Conservation (phyloP, 2,888 invertebrate species). For the Tridacna gigas region DNA sequence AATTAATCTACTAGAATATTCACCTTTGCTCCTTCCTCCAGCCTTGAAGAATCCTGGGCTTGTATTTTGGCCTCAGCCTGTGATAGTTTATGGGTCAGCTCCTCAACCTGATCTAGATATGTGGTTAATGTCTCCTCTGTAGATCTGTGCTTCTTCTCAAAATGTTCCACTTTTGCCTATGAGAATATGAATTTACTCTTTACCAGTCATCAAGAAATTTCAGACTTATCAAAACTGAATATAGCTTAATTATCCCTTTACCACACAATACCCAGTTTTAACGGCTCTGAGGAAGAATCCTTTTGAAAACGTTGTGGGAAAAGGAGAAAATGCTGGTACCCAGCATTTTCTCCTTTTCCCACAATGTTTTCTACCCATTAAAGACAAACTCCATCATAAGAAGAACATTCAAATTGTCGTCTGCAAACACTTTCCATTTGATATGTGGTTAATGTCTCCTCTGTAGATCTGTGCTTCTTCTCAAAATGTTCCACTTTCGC, state of each 20-base stretch:
- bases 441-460: slow-evolving; percentile 76
- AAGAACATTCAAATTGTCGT: no score
- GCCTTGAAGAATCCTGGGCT: slow-evolving; percentile 73
- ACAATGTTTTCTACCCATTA: no score
- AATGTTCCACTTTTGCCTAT: slow-evolving; percentile 69
- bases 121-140: slow-evolving; percentile 76
- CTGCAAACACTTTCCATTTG: no score
- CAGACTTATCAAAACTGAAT: no score
- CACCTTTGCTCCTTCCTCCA: slow-evolving; percentile 81
- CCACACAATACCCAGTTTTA: no score
- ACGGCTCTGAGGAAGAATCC: no score
- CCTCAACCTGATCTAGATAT: slow-evolving; percentile 83
- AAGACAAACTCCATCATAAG: no score
- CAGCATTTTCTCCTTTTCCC: no score
- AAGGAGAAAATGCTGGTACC: no score
- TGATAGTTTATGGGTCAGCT: slow-evolving; percentile 82
- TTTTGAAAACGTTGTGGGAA: no score
- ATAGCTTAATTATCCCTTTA: no score
- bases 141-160: slow-evolving; percentile 62
- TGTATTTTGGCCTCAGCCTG: slow-evolving; percentile 81
- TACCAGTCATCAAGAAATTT: no score
- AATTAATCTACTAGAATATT: neutral
- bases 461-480: slow-evolving; percentile 66
- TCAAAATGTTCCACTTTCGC: slow-evolving; percentile 66
- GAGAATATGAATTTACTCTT: neutral